Percentiles rank a stretch among this genome's conserved stretches.
Conservation (phyloP, 2,888 invertebrate species). For the Cataglyphis rosenhaueri region DNA sequence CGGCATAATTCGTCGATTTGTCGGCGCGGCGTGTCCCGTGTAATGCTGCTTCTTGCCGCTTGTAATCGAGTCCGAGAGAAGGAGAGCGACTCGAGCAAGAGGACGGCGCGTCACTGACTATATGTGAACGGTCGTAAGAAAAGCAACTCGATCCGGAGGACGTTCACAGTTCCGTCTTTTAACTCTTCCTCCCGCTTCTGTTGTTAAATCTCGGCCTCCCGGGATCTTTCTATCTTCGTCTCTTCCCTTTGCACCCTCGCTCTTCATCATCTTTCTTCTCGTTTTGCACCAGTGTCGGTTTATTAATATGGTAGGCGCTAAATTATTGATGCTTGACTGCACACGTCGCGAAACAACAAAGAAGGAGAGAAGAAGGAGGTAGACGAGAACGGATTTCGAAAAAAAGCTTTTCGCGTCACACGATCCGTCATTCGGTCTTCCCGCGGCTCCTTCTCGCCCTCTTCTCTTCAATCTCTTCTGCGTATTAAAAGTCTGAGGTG, state of each 20-base stretch:
- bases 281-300: slow-evolving; percentile 53
- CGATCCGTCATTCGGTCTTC: slow-evolving; percentile 61
- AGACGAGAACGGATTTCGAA: slow-evolving; percentile 73
- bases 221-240: slow-evolving; percentile 35
- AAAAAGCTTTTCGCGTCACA: slow-evolving; percentile 74
- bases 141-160: slow-evolving; percentile 76
- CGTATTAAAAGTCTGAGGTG: slow-evolving; percentile 39
- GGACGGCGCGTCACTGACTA: slow-evolving; percentile 78
- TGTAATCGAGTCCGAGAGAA: slow-evolving; percentile 79
- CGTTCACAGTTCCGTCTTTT: slow-evolving; percentile 67
- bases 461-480: slow-evolving; percentile 54
- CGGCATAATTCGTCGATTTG: slow-evolving; percentile 84
- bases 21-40: slow-evolving; percentile 83
- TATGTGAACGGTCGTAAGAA: slow-evolving; percentile 80
- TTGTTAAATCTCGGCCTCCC: slow-evolving; percentile 13
- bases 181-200: slow-evolving; percentile 43
- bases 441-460: slow-evolving; percentile 55
- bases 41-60: slow-evolving; percentile 83
- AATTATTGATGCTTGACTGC: slow-evolving; percentile 80
- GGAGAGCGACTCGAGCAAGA: slow-evolving; percentile 61
- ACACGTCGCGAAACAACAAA: slow-evolving; percentile 67
- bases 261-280: slow-evolving; percentile 43
- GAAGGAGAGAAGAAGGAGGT: slow-evolving; percentile 49
- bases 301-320: slow-evolving; percentile 80
- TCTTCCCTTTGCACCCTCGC: slow-evolving; percentile 40